Evolutionary conservation across 2,113 vertebrate genomes (phyloP).

Genomic region (Grantiella picta): DNA sequence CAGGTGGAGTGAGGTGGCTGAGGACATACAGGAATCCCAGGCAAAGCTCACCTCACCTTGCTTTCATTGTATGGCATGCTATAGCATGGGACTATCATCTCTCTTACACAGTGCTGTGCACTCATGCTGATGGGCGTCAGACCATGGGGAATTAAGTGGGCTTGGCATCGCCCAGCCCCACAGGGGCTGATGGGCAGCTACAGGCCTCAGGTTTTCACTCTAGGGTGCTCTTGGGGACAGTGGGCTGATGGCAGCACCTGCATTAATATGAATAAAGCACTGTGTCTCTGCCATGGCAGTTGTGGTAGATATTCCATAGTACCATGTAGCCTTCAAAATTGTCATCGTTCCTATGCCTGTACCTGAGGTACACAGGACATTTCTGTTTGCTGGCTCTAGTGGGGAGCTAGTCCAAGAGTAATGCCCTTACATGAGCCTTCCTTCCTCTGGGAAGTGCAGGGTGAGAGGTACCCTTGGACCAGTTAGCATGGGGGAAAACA

Average conservation of each 20-base stretch:
- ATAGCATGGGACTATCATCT: background rate
- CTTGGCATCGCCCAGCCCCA: rapidly evolving
- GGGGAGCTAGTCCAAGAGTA: background rate
- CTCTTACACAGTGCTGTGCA: background rate
- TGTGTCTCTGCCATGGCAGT: rapidly evolving
- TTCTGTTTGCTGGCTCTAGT: background rate
- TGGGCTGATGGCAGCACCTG: background rate
- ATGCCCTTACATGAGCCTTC: background rate
- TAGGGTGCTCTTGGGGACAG: rapidly evolving
- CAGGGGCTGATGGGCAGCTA: background rate
- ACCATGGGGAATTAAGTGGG: rapidly evolving
- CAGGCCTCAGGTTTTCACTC: background rate
- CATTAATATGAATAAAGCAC: background rate
- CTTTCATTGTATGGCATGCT: background rate
- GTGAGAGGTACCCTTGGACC: background rate
- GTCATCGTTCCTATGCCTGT: rapidly evolving
- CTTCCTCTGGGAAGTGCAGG: background rate
- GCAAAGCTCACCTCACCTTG: background rate
- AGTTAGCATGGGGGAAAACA: background rate
- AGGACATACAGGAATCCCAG: background rate
- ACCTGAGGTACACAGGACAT: background rate
- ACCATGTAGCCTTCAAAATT: background rate
- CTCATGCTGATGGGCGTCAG: rapidly evolving
- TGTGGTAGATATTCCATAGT: background rate
- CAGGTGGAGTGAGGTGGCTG: background rate